These are phyloP conservation scores for Drosophila pruinosa DNA, from an alignment of 1,140 invertebrate species.

Conservation along the genomic window DNA sequence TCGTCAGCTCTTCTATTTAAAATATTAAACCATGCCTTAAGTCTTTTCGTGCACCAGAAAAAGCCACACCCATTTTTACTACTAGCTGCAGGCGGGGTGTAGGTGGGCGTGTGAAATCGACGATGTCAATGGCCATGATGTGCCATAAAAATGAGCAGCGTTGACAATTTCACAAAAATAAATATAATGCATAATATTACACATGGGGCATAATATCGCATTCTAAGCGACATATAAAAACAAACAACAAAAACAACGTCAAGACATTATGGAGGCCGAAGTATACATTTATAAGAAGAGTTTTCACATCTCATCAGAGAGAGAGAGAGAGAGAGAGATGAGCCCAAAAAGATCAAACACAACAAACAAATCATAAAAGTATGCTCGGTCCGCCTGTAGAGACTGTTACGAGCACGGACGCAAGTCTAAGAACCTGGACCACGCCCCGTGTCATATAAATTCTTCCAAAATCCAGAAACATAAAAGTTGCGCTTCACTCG, in stretches of 20 bases:
- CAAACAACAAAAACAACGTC: neutral
- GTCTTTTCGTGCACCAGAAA: neutral
- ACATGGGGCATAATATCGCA: conserved; percentile 11
- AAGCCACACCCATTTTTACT: neutral
- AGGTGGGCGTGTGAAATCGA: conserved; percentile 30
- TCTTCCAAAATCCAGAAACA: conserved; percentile 65
- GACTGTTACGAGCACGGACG: neutral
- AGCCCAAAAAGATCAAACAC: conserved; percentile 40
- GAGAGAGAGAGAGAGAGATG: neutral
- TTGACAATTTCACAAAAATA: conserved; percentile 39
- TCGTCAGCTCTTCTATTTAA: conserved; percentile 31
- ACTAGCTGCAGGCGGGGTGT: neutral
- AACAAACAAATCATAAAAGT: conserved; percentile 40
- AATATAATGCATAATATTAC: conserved; percentile 33
- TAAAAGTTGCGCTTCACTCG: conserved; percentile 47
- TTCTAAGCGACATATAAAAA: conserved; percentile 21
- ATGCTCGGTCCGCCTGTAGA: neutral
- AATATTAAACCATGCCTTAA: conserved; percentile 13
- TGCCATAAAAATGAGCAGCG: conserved; percentile 28
- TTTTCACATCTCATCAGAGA: conserved; percentile 23
- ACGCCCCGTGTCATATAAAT: conserved; percentile 70
- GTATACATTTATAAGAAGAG: conserved; percentile 22
- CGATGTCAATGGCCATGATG: conserved; percentile 24
- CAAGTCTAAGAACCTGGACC: conserved; percentile 27
- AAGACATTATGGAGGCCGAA: conserved; percentile 10